Percentiles rank a stretch among this genome's conserved stretches.
phyloP scores from a whole-genome alignment of 2,888 invertebrate genomes.

The Brenthis ino region DNA sequence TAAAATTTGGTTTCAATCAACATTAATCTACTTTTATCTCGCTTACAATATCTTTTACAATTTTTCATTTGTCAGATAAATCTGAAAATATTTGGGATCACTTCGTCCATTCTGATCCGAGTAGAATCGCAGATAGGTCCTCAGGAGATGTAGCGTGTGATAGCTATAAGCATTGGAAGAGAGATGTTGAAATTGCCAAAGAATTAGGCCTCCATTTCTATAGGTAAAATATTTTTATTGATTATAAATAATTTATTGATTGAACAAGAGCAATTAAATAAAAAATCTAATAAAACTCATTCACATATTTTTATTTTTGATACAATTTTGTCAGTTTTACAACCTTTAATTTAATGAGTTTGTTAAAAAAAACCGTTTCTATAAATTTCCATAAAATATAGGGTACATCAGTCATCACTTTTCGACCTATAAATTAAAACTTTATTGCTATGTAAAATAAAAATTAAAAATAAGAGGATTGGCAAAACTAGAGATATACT shows the following conservation, averaged over 20 bases:
- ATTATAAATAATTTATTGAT: background rate
- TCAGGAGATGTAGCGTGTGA: constrained; percentile 85
- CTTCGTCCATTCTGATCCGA: constrained; percentile 49
- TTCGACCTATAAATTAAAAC: too few relatives aligned
- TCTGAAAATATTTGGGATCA: constrained; percentile 79
- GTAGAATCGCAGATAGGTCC: constrained; percentile 47
- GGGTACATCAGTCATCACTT: too few relatives aligned
- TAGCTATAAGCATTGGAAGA: constrained; percentile 74
- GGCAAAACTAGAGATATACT: too few relatives aligned
- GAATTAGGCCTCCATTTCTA: constrained; percentile 70
- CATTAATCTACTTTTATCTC: background rate
- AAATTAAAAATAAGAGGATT: too few relatives aligned
- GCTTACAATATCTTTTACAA: background rate
- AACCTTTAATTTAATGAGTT: too few relatives aligned
- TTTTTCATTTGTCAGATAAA: constrained; percentile 66
- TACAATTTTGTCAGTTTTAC: background rate
- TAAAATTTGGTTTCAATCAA: too few relatives aligned
- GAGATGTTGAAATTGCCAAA: constrained; percentile 64
- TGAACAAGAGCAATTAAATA: background rate
- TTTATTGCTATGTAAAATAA: too few relatives aligned
- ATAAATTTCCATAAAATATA: too few relatives aligned
- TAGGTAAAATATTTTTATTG: constrained; percentile 44
- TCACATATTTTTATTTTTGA: background rate
- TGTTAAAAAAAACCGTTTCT: too few relatives aligned
- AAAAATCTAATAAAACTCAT: background rate